These are phyloP conservation scores for Turritopsis dohrnii DNA, from an alignment of 30 jellyfish, hydroid and myxozoan species.

Conservation along the genomic window DNA sequence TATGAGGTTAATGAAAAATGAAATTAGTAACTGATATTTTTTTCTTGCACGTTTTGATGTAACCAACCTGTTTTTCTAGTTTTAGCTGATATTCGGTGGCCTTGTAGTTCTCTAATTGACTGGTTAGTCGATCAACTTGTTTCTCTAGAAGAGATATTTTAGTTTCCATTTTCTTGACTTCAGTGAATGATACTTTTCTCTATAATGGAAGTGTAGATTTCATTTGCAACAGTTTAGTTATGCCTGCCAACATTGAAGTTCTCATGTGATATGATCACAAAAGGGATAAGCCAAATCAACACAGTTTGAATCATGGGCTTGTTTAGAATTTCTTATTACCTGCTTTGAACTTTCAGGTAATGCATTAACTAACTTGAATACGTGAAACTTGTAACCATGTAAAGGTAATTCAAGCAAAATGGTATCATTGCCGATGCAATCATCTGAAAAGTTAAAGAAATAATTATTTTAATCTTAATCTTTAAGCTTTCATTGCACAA, in stretches of 20 bases:
- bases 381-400: conserved; percentile 31
- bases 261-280: too few relatives aligned
- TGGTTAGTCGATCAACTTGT: conserved; percentile 14
- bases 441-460: neutral
- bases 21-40: too few relatives aligned
- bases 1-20: too few relatives aligned
- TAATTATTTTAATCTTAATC: neutral
- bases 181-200: conserved; percentile 19
- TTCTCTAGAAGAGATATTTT: conserved; percentile 16
- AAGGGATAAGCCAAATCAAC: too few relatives aligned
- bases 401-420: conserved; percentile 13
- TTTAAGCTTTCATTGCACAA: neutral
- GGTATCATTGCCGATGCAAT: neutral
- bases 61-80: conserved; percentile 39
- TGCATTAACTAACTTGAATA: conserved; percentile 21
- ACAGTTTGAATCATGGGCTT: too few relatives aligned
- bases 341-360: conserved; percentile 9
- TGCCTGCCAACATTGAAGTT: too few relatives aligned
- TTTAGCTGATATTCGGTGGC: neutral
- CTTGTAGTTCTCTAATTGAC: conserved; percentile 6
- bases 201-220: neutral
- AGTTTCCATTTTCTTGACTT: conserved; percentile 19
- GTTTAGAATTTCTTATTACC: too few relatives aligned
- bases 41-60: too few relatives aligned
- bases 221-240: neutral